phyloP scores from a whole-genome alignment of 2,113 vertebrate genomes.

The Chamaea fasciata region DNA sequence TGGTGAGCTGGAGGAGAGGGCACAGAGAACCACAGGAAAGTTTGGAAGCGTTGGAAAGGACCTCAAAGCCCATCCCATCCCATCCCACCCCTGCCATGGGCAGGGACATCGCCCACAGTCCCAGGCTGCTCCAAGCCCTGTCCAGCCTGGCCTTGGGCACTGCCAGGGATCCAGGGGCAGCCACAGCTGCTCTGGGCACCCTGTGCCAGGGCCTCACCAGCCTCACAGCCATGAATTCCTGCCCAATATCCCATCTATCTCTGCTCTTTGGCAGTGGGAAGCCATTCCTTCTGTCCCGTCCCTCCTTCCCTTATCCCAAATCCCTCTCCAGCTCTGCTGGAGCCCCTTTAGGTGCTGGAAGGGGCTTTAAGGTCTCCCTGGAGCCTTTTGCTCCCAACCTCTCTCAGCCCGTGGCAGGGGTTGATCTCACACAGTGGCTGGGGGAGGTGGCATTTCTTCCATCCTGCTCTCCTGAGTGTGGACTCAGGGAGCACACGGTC shows the following conservation, averaged over 20 bases:
- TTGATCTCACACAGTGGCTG: neutral
- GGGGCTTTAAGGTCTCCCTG: neutral
- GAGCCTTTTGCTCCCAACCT: neutral
- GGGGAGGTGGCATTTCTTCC: neutral
- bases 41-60: neutral
- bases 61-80: neutral
- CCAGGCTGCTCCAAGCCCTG: neutral
- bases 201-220: neutral
- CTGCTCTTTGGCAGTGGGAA: neutral
- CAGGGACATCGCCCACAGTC: neutral
- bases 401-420: neutral
- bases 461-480: too few species aligned
- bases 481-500: rapidly evolving
- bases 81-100: neutral
- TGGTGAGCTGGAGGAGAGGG: neutral
- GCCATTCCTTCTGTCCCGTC: neutral
- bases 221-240: neutral
- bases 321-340: neutral
- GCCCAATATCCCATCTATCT: rapidly evolving
- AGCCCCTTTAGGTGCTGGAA: neutral
- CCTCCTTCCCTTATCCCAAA: rapidly evolving
- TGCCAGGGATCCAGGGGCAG: neutral
- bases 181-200: neutral
- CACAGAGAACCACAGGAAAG: neutral
- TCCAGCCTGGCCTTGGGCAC: neutral